Evolutionary conservation across 2,797 vertebrate genomes (phyloP).

Genomic region (Lindbergichthys nudifrons): DNA sequence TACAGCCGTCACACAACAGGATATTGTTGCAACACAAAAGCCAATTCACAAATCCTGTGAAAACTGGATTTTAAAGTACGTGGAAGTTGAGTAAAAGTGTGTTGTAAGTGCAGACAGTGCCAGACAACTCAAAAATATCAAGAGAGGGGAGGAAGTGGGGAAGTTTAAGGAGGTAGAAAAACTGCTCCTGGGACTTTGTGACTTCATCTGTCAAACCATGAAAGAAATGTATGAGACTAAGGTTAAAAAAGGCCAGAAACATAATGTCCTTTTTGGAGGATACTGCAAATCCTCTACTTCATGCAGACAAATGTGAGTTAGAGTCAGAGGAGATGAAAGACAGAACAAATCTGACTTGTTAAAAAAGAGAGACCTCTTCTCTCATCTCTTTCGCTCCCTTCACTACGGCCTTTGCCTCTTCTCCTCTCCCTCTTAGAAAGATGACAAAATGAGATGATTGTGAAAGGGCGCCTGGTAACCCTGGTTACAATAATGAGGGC

Average conservation of each 20-base stretch:
- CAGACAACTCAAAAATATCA: conserved; percentile 13
- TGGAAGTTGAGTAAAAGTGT: conserved; percentile 40
- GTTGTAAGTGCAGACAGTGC: conserved; percentile 21
- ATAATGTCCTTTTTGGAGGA: conserved; percentile 16
- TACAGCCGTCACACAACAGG: conserved; percentile 11
- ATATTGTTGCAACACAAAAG: conserved; percentile 35
- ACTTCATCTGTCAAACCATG: conserved; percentile 33
- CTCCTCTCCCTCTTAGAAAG: conserved; percentile 46
- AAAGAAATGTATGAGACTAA: conserved; percentile 1
- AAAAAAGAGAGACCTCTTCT: conserved; percentile 7
- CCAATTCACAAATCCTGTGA: conserved; percentile 34
- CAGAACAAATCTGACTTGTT: background rate
- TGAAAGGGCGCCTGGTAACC: conserved; percentile 76
- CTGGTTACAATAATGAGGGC: conserved; percentile 79
- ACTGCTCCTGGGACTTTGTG: conserved; percentile 18
- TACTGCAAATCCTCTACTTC: background rate
- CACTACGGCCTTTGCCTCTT: conserved; percentile 26
- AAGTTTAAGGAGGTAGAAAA: conserved; percentile 4
- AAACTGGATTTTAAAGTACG: conserved; percentile 46
- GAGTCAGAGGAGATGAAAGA: conserved; percentile 4
- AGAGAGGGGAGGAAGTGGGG: background rate
- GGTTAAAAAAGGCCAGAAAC: conserved; percentile 13
- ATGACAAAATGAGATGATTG: conserved; percentile 74
- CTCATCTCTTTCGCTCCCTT: conserved; percentile 31
- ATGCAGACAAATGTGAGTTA: conserved; percentile 7